Base-by-base conservation (phyloP, 2,113 vertebrate genomes). In the Gopherus evgoodei region DNA sequence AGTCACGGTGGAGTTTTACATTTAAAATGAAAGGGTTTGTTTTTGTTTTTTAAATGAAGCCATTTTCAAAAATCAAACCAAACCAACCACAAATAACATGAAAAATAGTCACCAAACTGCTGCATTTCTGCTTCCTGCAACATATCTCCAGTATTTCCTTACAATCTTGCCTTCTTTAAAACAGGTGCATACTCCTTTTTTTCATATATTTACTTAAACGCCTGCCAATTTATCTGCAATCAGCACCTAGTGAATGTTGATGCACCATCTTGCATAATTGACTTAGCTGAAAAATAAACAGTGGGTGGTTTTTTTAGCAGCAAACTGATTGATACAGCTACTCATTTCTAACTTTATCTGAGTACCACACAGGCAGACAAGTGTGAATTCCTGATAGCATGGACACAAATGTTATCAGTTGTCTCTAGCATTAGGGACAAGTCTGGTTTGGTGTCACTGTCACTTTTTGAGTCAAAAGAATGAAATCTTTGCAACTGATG, bases 261-360 rank as follows among this genome's bases (percentile, higher is more conserved):
- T 97, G 94, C 90, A 94, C 94, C 90, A 87, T 87, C 90, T 95
- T 96, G 95, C 93, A 78, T 97, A 97, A 97, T 97, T 97, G 95
- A 92, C 95, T 97, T 95, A 96, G 93, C 95, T 94, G 95, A 96
- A 96, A 97, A 98, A 96, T 97, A 98, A 98, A 97, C 95, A 95
- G 81, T 79, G 88, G 80, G 92, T 90, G 96, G 92, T 94, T 96
- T 93, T 97, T 97, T 96, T 96, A 95, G 44, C 80, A 94, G 94
- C 91, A 97, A 97, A 92, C 95, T 93, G 93, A 93, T 92, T 96
- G 96, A 95, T 97, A 91, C 7, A 94, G 91, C 91, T 92, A 93
- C 94, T 95, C 95, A 86, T 97, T 97, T 95, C 75, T 94, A 93
- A 93, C 97, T 98, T 98, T 97, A 97, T 98, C 97, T 97, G 6